Evolutionary conservation across 2,113 vertebrate genomes (phyloP).

Genomic region (Psilopogon haemacephalus): DNA sequence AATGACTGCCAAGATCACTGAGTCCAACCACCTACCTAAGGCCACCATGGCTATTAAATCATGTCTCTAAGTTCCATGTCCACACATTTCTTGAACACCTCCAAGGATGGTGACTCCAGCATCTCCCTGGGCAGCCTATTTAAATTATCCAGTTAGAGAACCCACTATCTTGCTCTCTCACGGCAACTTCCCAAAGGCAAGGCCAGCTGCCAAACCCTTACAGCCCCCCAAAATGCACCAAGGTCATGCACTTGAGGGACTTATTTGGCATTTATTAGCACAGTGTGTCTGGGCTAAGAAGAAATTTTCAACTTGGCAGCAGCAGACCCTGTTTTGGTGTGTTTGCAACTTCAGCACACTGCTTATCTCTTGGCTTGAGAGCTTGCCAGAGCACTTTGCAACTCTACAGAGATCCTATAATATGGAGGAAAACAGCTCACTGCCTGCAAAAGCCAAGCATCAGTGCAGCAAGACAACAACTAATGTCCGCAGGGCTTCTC

Average conservation of each 20-base stretch:
- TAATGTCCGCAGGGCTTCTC: background rate
- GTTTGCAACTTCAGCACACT: constrained; percentile 30
- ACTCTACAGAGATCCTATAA: background rate
- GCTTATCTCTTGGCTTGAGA: constrained; percentile 8
- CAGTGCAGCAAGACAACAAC: background rate
- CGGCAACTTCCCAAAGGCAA: background rate
- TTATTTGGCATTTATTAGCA: background rate
- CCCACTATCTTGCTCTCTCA: background rate
- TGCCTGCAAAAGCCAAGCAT: background rate
- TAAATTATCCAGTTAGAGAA: background rate
- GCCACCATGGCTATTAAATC: too few relatives aligned
- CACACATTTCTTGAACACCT: too few relatives aligned
- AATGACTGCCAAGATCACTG: too few relatives aligned
- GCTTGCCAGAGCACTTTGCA: constrained; percentile 15
- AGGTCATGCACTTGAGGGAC: background rate
- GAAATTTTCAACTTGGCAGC: constrained; percentile 15
- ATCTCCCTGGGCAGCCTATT: too few relatives aligned
- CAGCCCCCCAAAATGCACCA: background rate
- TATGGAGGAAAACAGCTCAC: background rate
- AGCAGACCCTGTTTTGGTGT: background rate
- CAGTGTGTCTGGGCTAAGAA: background rate
- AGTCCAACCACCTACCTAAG: too few relatives aligned
- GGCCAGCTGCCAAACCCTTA: background rate
- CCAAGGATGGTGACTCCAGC: too few relatives aligned
- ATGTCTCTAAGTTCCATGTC: too few relatives aligned